A percentile compares a stretch with the other conserved stretches of the same genome.
Conservation (phyloP, 2,888 invertebrate genomes). For the Cryptocheilus praepositus region DNA sequence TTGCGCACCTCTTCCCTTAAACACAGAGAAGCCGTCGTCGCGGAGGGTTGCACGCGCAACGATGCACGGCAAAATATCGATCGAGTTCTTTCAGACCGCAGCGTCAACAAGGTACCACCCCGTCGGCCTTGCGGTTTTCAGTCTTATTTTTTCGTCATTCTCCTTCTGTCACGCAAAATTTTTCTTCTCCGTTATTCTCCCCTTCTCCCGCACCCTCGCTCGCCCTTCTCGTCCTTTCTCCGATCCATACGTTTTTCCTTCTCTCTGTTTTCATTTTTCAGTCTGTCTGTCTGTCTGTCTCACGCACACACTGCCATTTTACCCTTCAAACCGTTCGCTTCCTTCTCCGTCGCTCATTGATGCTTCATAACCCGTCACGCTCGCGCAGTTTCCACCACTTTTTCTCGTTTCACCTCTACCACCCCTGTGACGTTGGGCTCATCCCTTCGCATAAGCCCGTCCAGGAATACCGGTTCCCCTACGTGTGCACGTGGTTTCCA, state of each 20-base stretch:
- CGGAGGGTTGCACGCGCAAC: slow-evolving; percentile 36
- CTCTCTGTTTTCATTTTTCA: slow-evolving; percentile 7
- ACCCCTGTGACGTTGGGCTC: neutral
- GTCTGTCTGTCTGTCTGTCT: slow-evolving; percentile 11
- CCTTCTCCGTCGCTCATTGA: slow-evolving; percentile 15
- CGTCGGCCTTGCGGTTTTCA: slow-evolving; percentile 14
- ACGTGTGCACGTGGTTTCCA: slow-evolving; percentile 55
- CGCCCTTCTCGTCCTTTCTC: neutral
- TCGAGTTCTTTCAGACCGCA: slow-evolving; percentile 55
- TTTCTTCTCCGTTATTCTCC: slow-evolving; percentile 1
- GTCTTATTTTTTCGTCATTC: slow-evolving; percentile 13
- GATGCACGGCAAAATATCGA: slow-evolving; percentile 56
- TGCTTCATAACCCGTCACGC: slow-evolving; percentile 11
- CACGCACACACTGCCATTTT: no score
- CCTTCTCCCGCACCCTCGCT: neutral
- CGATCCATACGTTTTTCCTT: slow-evolving; percentile 5
- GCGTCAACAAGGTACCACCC: slow-evolving; percentile 37
- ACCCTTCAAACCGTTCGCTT: neutral
- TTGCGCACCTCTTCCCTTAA: neutral
- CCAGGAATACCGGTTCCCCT: slow-evolving; percentile 16
- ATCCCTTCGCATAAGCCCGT: slow-evolving; percentile 2
- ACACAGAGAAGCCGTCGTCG: slow-evolving; percentile 7
- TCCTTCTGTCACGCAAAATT: slow-evolving; percentile 6
- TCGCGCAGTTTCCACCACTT: neutral
- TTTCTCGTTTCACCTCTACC: no score